Evolutionary conservation across 2,113 vertebrate species (phyloP), one percentile per base, ranked within the genome.

Genomic region (Phyllostomus hastatus): DNA sequence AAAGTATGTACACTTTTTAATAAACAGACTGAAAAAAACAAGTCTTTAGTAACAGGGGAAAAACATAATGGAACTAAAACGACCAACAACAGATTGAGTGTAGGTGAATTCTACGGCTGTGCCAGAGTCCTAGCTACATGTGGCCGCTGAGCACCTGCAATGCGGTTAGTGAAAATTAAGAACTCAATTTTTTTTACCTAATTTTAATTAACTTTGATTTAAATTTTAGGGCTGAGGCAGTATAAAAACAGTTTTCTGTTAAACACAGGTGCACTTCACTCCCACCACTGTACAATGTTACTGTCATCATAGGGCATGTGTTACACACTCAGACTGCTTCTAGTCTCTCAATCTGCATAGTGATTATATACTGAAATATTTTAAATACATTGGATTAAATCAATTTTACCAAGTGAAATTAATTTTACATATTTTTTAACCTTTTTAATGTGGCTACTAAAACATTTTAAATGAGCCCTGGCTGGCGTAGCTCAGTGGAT

Each of bases 1-100:
- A 95, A 80, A 96, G 70, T 43, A 66, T 17, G 67, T 82, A 73
- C n/a, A 73, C 43, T 43, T 95, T 59, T 93, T 61, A 84, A 95
- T 54, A 91, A 54, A 64, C 31, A 88, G 54, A 57, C 2, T 91
- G 15, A 93, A 95, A 69, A 41, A 94, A 79, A 26, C 10, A 84
- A 75, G 46, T 8, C 41, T 73, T 89, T 82, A 75, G 22, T 89
- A 92, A 59, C 4, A 10, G 22, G 33, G 33, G 22, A 48, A 31
- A 69, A 75, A 80, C 33, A 10, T 50, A 76, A 69, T 11, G 11
- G 59, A 88, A 87, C 95, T 69, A 76, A 92, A 89, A 73, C 28
- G 9, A 94, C 6, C 26, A 94, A 87, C 6, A 86, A 41, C 4
- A 76, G 50, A 82, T 22, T 22, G 2, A 70, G 31, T 64, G 7